Conservation (phyloP, 2,888 invertebrate species). For the Trissolcus brochymenae region DNA sequence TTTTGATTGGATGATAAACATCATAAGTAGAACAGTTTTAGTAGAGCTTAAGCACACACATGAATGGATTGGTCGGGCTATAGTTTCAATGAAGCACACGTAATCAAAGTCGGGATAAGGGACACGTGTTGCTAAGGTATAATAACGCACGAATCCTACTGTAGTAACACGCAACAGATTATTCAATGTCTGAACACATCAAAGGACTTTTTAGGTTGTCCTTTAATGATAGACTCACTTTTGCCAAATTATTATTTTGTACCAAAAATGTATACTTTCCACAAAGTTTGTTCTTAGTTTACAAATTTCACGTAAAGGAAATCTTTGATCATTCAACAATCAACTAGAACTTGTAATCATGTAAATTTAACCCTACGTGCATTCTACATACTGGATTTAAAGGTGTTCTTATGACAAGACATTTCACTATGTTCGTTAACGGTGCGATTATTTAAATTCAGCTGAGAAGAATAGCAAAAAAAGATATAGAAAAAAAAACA, state of each 20-base stretch:
- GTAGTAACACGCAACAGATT: conserved; percentile 52
- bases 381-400: conserved; percentile 1
- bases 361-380: too few species aligned
- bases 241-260: conserved; percentile 19
- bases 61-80: conserved; percentile 22
- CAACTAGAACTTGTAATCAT: neutral
- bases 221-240: conserved; percentile 58
- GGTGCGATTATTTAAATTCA: conserved; percentile 70
- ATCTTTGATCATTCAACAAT: neutral
- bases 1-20: conserved; percentile 44
- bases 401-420: conserved; percentile 13
- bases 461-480: conserved; percentile 61
- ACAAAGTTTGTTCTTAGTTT: neutral
- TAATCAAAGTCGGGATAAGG: conserved; percentile 54
- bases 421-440: conserved; percentile 60
- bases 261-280: neutral
- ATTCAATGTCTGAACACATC: conserved; percentile 61
- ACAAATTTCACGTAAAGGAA: neutral
- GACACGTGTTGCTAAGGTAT: conserved; percentile 61
- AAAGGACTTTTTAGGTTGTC: conserved; percentile 69
- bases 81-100: conserved; percentile 37
- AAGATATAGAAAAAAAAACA: conserved; percentile 29
- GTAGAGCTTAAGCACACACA: neutral
- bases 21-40: conserved; percentile 9
- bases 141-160: conserved; percentile 44